These are phyloP conservation scores for Tringa solitaria DNA, from an alignment of 2,113 vertebrate species.

Conservation along the genomic window DNA sequence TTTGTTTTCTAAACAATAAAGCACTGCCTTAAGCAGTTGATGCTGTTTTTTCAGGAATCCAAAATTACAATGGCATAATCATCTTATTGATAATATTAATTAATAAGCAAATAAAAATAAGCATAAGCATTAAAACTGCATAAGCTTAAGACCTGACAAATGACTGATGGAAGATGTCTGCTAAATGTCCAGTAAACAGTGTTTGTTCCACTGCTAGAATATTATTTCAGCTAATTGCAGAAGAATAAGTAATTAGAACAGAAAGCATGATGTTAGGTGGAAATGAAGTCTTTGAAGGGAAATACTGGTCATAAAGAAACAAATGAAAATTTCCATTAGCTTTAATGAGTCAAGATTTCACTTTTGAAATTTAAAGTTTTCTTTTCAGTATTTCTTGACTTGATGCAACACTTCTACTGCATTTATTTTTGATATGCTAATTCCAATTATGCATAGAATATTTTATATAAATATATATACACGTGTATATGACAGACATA, in stretches of 20 bases:
- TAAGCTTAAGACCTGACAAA: constrained; percentile 44
- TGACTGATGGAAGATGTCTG: constrained; percentile 30
- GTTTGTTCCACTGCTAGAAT: constrained; percentile 5
- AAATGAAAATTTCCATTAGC: neutral
- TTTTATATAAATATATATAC: neutral
- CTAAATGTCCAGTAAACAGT: constrained; percentile 39
- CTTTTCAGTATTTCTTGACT: constrained; percentile 6
- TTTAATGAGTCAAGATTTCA: neutral
- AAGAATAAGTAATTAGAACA: constrained; percentile 50
- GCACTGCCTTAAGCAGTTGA: neutral
- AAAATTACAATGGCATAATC: neutral
- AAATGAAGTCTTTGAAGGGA: neutral
- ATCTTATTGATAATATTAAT: neutral
- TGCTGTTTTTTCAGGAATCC: neutral
- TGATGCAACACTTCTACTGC: neutral
- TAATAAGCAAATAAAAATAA: neutral
- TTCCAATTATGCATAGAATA: neutral
- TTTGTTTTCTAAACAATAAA: neutral
- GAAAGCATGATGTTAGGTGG: neutral
- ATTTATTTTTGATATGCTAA: neutral
- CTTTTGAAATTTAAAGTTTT: neutral
- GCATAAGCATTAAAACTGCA: neutral
- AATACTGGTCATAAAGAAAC: neutral
- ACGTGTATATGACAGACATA: neutral
- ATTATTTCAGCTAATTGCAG: neutral